Evolutionary conservation across 2,797 vertebrate species (phyloP).

Genomic region (Channallabes apus): DNA sequence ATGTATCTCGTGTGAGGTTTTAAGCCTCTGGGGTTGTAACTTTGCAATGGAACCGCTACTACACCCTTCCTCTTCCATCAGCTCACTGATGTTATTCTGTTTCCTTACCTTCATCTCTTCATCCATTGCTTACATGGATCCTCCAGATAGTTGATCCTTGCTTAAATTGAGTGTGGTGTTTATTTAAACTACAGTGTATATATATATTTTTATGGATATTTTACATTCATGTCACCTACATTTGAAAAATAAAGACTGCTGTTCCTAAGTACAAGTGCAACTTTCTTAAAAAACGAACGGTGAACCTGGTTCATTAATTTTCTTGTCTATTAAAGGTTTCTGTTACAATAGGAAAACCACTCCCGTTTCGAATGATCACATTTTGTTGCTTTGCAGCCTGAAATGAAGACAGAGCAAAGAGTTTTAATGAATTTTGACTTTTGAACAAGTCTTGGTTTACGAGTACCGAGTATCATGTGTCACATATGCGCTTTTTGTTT

Average conservation of each 20-base stretch:
- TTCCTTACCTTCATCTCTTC: slow-evolving; percentile 18
- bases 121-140: slow-evolving; percentile 48
- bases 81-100: slow-evolving; percentile 10
- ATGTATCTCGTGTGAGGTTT: slow-evolving; percentile 18
- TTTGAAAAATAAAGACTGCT: slow-evolving; percentile 71
- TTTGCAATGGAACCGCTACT: slow-evolving; percentile 33
- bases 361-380: no score
- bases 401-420: no score
- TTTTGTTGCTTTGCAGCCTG: no score
- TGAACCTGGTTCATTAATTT: background rate
- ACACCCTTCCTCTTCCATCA: background rate
- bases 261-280: slow-evolving; percentile 59
- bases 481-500: no score
- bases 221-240: slow-evolving; percentile 68
- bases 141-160: slow-evolving; percentile 51
- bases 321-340: background rate
- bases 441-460: no score
- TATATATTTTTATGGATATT: slow-evolving; percentile 73
- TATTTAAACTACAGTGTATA: slow-evolving; percentile 60
- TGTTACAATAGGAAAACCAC: background rate
- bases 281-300: slow-evolving; percentile 3
- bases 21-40: slow-evolving; percentile 17
- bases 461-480: no score
- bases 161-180: slow-evolving; percentile 63
- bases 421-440: no score